A percentile compares a stretch with the other conserved stretches of the same genome.
Evolutionary conservation across 2,888 invertebrate species (phyloP).

Genomic region (Sepioteuthis lessoniana): DNA sequence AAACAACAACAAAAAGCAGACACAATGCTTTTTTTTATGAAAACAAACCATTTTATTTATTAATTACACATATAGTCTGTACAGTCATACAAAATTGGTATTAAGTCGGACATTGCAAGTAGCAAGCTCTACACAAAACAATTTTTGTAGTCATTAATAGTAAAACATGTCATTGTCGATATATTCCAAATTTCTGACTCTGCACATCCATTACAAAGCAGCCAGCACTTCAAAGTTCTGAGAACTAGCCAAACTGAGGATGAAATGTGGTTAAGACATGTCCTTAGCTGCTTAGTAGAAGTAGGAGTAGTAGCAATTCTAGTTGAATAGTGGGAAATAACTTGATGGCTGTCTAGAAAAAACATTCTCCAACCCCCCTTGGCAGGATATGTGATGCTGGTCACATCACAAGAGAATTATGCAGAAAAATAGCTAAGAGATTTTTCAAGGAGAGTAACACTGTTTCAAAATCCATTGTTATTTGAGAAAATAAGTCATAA

Average conservation of each 20-base stretch:
- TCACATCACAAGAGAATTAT: neutral
- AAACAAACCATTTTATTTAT: constrained; percentile 49
- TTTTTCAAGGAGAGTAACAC: neutral
- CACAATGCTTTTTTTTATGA: neutral
- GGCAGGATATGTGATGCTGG: neutral
- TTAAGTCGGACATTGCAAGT: constrained; percentile 46
- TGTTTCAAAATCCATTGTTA: too few species aligned
- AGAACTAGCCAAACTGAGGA: constrained; percentile 33
- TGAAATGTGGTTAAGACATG: constrained; percentile 23
- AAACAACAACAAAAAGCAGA: neutral
- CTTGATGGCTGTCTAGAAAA: constrained; percentile 8
- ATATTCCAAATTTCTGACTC: constrained; percentile 47
- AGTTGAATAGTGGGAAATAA: neutral
- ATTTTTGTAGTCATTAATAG: constrained; percentile 45
- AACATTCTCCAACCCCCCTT: neutral
- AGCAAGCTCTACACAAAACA: constrained; percentile 49
- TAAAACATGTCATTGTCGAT: constrained; percentile 45
- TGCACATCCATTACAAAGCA: constrained; percentile 44
- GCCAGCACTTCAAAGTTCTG: constrained; percentile 38
- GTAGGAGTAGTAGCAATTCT: constrained; percentile 1
- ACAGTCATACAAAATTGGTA: constrained; percentile 49
- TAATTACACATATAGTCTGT: constrained; percentile 49
- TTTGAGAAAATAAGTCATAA: neutral
- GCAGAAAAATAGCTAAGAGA: neutral
- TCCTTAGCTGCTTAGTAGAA: constrained; percentile 33